These are phyloP conservation scores for Lethocerus indicus DNA, from an alignment of 1,140 invertebrate species.

Conservation along the genomic window DNA sequence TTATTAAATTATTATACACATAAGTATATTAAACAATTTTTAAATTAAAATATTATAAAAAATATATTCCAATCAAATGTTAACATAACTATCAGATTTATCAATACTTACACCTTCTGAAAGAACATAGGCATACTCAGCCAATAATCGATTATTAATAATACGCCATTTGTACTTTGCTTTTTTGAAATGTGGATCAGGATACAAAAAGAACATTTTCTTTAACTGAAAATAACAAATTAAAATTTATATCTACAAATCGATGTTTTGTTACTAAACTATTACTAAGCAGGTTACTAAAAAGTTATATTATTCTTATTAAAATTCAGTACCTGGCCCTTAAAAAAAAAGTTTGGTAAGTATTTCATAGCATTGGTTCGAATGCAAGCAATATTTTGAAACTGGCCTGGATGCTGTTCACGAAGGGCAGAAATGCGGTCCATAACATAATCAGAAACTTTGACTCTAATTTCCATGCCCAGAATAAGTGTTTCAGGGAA, in stretches of 20 bases:
- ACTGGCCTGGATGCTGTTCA: constrained; percentile 51
- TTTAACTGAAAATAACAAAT: constrained; percentile 54
- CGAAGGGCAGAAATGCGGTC: constrained; percentile 84
- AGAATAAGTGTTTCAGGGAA: constrained; percentile 82
- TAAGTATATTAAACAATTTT: neutral
- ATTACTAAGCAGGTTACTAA: neutral
- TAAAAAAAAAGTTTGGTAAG: constrained; percentile 90
- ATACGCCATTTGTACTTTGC: constrained; percentile 99
- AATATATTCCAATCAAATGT: no score
- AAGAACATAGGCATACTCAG: constrained; percentile 94
- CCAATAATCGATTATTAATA: constrained; percentile 78
- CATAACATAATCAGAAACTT: constrained; percentile 96
- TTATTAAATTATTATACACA: neutral
- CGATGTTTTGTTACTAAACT: neutral
- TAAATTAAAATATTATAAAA: no score
- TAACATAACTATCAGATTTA: constrained; percentile 3
- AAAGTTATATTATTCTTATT: neutral
- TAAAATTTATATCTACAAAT: constrained; percentile 11
- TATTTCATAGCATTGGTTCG: constrained; percentile 98
- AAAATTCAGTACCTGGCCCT: constrained; percentile 55
- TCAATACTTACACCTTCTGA: constrained; percentile 47
- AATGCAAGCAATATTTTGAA: constrained; percentile 89
- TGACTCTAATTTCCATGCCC: constrained; percentile 96
- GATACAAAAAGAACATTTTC: constrained; percentile 99
- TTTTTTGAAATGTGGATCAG: constrained; percentile 99